phyloP scores from a whole-genome alignment of 1,140 invertebrate genomes.

The Drosophila nannoptera region DNA sequence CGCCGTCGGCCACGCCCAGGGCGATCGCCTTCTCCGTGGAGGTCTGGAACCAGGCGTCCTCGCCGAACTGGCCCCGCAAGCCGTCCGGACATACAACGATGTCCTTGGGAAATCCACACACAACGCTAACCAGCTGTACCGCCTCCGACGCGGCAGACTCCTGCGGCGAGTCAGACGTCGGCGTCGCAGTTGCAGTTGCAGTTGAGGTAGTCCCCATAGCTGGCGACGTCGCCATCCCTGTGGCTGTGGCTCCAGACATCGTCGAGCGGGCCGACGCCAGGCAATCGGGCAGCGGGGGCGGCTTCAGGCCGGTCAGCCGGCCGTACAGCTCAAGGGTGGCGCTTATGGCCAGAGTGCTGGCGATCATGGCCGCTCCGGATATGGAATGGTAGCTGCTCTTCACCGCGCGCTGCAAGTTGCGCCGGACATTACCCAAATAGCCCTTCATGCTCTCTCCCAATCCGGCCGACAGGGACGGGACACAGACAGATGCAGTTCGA shows the following conservation, averaged over 20 bases:
- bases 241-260: neutral
- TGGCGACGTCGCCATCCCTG: too few species aligned
- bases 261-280: too few species aligned
- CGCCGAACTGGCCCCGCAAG: conserved; percentile 46
- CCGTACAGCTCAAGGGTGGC: neutral
- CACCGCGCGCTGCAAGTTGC: conserved; percentile 18
- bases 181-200: too few species aligned
- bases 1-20: conserved; percentile 62
- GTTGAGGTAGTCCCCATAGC: too few species aligned
- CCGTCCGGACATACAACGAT: conserved; percentile 9
- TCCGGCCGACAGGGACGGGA: neutral
- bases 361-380: neutral
- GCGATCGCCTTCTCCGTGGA: conserved; percentile 12
- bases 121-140: conserved; percentile 51
- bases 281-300: too few species aligned
- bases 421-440: conserved; percentile 31
- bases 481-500: neutral
- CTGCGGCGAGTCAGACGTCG: too few species aligned
- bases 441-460: conserved; percentile 16
- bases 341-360: conserved; percentile 1
- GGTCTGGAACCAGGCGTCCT: conserved; percentile 59
- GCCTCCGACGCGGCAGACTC: too few species aligned
- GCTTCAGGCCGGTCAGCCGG: conserved; percentile 14
- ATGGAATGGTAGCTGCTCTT: conserved; percentile 16
- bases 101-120: conserved; percentile 58